Evolutionary conservation across 2,113 vertebrate genomes (phyloP), one percentile per base, ranked within the genome.

Genomic region (Dicerorhinus sumatrensis): DNA sequence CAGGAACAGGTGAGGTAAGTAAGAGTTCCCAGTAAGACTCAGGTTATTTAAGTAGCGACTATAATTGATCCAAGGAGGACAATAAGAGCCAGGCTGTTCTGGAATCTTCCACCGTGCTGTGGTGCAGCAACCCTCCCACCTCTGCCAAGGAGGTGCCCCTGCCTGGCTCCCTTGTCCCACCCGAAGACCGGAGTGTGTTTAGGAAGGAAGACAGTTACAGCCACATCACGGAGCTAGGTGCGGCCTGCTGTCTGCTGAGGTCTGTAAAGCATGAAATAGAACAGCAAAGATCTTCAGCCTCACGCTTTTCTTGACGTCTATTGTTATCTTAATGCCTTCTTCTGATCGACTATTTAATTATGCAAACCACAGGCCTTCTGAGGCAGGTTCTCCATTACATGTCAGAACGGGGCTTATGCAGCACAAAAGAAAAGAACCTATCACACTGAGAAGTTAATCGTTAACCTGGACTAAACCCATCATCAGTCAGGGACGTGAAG

Each of bases 111-210:
- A 1, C 3, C 0, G 3, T 8, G 46, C 46, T 12, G 17, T 2
- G 27, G 3, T 6, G 56, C 39, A 18, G 56, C 33, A 8, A 23
- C 7, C 2, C 21, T n/a, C 63, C 58, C n/a, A 36, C 56, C 29
- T 23, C 27, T 20, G 18, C 25, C 33, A 0, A 2, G 27, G 29
- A 25, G 20, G 13, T 7, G 6, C 23, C 56, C 10, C 12, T 27
- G 10, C 29, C 23, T 36, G 0, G 1, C 1, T 8, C 16, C 39
- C 27, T 10, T 0, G 4, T 13, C n/a, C 29, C 46, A 6, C 10
- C 36, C 1, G 11, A 0, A 42, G 39, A 20, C 83, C 5, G 2
- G 42, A 29, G 42, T 8, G 20, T 3, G 65, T 20, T 51, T 65
- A 42, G 42, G 65, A 58, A 76, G 86, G 39, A 16, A 86, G 76